Conservation (phyloP, 2,888 invertebrate genomes). For the Metacarcinus magister region DNA sequence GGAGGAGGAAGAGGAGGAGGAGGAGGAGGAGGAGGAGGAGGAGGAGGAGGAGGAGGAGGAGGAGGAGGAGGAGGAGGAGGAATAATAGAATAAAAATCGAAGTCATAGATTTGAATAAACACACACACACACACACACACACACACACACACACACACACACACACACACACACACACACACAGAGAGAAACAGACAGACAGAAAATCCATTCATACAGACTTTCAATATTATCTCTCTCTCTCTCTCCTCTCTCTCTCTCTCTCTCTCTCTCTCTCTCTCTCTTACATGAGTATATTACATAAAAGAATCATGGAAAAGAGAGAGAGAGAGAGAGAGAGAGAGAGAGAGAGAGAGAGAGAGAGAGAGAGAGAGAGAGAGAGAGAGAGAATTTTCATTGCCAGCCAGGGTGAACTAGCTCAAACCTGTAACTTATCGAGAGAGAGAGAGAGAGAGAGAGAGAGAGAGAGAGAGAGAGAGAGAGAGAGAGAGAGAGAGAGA, state of each 20-base stretch:
- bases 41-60: conserved; percentile 26
- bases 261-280: conserved; percentile 56
- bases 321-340: no score
- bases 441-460: no score
- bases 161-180: conserved; percentile 57
- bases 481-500: no score
- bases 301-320: no score
- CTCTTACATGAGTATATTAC: no score
- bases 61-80: conserved; percentile 12
- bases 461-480: no score
- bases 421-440: no score
- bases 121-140: no score
- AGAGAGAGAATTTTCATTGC: neutral
- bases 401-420: conserved; percentile 20
- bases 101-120: no score
- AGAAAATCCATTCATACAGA: neutral
- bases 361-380: no score
- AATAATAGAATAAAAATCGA: neutral
- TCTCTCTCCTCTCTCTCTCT: conserved; percentile 39
- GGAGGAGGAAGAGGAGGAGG: conserved; percentile 3
- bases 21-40: conserved; percentile 26
- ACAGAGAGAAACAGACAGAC: no score
- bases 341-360: no score
- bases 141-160: conserved; percentile 68
- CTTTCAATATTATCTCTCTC: neutral